Conservation (phyloP, 1,140 invertebrate species). For the Aphidius gifuensis region DNA sequence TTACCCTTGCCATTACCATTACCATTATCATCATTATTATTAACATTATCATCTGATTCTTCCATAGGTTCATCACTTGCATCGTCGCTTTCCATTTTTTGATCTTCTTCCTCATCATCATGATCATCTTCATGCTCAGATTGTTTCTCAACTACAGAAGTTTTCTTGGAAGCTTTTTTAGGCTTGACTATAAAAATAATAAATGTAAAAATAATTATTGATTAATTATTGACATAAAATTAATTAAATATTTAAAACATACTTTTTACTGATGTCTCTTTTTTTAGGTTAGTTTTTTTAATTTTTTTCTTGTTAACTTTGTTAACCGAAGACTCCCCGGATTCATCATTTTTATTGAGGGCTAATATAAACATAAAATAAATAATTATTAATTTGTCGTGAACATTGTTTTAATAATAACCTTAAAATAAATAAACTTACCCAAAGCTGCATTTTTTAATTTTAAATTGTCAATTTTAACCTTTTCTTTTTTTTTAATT, state of each 20-base stretch:
- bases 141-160: slow-evolving; percentile 13
- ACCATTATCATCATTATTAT: too few relatives aligned
- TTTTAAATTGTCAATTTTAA: background rate
- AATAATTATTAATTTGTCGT: background rate
- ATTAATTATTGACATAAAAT: background rate
- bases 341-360: background rate
- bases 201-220: background rate
- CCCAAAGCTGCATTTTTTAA: slow-evolving; percentile 3
- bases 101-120: background rate
- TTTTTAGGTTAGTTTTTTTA: slow-evolving; percentile 18
- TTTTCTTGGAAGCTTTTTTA: background rate
- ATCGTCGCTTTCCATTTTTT: background rate
- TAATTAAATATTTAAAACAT: slow-evolving; percentile 5
- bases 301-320: slow-evolving; percentile 9
- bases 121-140: slow-evolving; percentile 16
- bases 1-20: background rate
- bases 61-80: too few relatives aligned
- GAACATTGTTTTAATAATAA: background rate
- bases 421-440: background rate
- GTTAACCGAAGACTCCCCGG: background rate
- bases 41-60: too few relatives aligned
- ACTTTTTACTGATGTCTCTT: slow-evolving; percentile 31
- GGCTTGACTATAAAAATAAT: background rate
- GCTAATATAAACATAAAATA: background rate
- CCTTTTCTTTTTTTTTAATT: slow-evolving; percentile 35